Conservation (phyloP, 2,888 invertebrate genomes). For the Meiosimyza decipiens region DNA sequence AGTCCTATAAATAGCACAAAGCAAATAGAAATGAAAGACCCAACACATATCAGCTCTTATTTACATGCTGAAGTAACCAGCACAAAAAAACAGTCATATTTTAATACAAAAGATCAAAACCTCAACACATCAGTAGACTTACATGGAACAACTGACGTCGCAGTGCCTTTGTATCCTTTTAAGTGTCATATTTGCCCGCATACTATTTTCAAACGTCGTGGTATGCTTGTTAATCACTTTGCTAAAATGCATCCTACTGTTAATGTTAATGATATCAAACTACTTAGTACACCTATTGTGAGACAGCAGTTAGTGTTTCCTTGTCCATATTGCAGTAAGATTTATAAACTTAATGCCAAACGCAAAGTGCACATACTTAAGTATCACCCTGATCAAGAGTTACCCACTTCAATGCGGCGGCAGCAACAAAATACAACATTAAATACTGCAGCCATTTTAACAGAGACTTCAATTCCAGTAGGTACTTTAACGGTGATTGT, state of each 20-base stretch:
- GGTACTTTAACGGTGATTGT: slow-evolving; percentile 78
- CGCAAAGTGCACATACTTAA: slow-evolving; percentile 83
- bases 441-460: slow-evolving; percentile 57
- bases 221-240: slow-evolving; percentile 87
- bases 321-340: slow-evolving; percentile 86
- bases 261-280: slow-evolving; percentile 75
- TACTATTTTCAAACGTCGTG: slow-evolving; percentile 81
- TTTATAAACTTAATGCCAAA: slow-evolving; percentile 87
- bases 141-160: not conserved
- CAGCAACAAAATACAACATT: not conserved
- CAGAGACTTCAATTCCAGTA: slow-evolving; percentile 64
- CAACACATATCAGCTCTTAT: not conserved
- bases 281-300: slow-evolving; percentile 81
- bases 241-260: slow-evolving; percentile 80
- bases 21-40: not conserved
- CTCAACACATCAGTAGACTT: not conserved
- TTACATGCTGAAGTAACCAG: not conserved
- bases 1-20: too few species aligned
- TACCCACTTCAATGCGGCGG: slow-evolving; percentile 67
- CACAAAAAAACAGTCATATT: not conserved
- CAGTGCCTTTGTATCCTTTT: slow-evolving; percentile 36
- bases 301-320: slow-evolving; percentile 82
- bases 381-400: slow-evolving; percentile 78
- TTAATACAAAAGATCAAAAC: not conserved
- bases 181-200: slow-evolving; percentile 75